These are phyloP conservation scores for Thamnophis elegans DNA, from an alignment of 2,797 vertebrate genomes.

Conservation along the genomic window DNA sequence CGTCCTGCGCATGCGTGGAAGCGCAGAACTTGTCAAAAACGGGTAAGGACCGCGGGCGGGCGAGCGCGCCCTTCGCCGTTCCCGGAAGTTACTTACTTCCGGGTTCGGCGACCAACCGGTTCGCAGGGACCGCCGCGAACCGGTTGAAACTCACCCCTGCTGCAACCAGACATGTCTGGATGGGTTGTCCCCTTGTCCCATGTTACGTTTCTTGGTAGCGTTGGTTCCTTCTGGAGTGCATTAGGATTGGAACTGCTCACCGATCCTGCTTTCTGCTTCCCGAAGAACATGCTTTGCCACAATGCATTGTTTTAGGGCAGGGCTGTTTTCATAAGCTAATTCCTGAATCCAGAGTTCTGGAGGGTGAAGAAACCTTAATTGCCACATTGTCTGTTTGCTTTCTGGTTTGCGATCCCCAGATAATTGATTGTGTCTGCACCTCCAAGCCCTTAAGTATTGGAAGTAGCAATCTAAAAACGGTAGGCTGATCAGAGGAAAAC, in stretches of 20 bases:
- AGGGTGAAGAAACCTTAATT: not conserved
- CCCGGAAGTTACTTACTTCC: too few relatives aligned
- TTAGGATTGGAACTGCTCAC: not conserved
- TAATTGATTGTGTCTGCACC: not conserved
- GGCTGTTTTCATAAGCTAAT: not conserved
- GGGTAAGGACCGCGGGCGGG: too few relatives aligned
- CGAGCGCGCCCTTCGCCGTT: too few relatives aligned
- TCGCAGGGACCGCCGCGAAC: too few relatives aligned
- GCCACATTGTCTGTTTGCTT: not conserved
- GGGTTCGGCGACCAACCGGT: too few relatives aligned
- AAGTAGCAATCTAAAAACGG: not conserved
- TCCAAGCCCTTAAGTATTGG: not conserved
- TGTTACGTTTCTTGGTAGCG: not conserved
- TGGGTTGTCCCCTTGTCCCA: not conserved
- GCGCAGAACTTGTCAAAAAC: too few relatives aligned
- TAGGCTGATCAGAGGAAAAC: not conserved
- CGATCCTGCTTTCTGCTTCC: not conserved
- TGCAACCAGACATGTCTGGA: not conserved
- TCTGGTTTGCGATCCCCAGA: not conserved
- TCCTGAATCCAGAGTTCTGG: not conserved
- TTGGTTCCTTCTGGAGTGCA: accelerated
- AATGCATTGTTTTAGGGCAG: not conserved
- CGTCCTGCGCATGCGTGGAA: too few relatives aligned
- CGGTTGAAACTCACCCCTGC: too few relatives aligned
- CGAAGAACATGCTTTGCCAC: not conserved